Evolutionary conservation across 2,888 invertebrate species (phyloP).

Genomic region (Pelosia muscerda): DNA sequence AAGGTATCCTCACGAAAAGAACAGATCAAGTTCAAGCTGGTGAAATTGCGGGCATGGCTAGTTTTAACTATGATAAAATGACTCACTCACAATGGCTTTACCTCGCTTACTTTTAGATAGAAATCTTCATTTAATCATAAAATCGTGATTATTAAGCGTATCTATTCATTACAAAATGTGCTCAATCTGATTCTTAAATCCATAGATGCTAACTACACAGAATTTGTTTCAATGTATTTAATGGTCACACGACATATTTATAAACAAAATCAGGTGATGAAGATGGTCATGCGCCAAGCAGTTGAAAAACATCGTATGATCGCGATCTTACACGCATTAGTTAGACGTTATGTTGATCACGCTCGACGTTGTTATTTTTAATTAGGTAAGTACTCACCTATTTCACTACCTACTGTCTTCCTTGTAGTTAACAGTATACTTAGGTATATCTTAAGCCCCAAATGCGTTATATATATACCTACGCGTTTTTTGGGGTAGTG

Average conservation of each 20-base stretch:
- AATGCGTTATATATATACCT: too few species aligned
- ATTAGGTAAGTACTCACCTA: not conserved
- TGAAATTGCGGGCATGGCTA: too few species aligned
- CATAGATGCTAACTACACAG: conserved; percentile 4
- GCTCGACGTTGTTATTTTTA: not conserved
- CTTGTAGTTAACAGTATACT: too few species aligned
- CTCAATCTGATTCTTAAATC: not conserved
- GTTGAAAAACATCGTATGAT: conserved; percentile 15
- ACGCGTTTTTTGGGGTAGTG: too few species aligned
- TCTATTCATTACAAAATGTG: conserved; percentile 11
- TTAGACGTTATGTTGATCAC: not conserved
- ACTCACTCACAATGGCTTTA: too few species aligned
- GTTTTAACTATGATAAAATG: too few species aligned
- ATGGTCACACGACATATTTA: conserved; percentile 9
- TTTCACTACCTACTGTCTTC: not conserved
- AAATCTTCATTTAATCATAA: not conserved
- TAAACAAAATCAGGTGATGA: conserved; percentile 22
- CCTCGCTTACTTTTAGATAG: too few species aligned
- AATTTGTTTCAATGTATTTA: conserved; percentile 1
- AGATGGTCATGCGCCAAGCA: conserved; percentile 12
- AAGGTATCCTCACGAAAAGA: too few species aligned
- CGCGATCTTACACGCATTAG: not conserved
- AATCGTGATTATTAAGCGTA: conserved; percentile 12
- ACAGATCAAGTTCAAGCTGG: too few species aligned
- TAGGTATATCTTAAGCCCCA: too few species aligned